A percentile compares a stretch with the other conserved stretches of the same genome.
Conservation (phyloP, 2,113 vertebrate genomes). For the Periophthalmus modestus region DNA sequence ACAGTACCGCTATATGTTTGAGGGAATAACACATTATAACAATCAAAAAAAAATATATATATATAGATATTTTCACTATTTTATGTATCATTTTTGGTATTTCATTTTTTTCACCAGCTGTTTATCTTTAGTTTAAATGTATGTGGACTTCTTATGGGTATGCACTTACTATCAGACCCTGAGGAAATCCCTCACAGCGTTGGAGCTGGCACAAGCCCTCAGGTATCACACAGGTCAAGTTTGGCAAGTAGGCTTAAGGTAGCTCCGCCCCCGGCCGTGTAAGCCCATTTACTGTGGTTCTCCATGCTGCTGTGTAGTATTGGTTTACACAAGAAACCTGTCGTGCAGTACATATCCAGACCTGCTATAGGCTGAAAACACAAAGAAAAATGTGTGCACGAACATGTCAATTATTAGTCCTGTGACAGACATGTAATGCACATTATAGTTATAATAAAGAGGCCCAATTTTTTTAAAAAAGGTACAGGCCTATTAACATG, state of each 20-base stretch:
- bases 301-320: background rate
- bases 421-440: background rate
- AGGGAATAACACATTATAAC: too few species aligned
- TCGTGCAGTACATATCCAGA: background rate
- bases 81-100: too few species aligned
- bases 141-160: too few species aligned
- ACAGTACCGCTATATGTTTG: too few species aligned
- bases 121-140: too few species aligned
- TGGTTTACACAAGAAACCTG: background rate
- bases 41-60: too few species aligned
- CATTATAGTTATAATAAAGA: too few species aligned
- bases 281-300: conserved; percentile 38
- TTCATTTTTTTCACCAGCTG: too few species aligned
- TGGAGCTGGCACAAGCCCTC: conserved; percentile 28
- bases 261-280: conserved; percentile 9
- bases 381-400: background rate
- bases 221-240: conserved; percentile 16
- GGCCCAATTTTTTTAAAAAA: too few species aligned
- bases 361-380: background rate
- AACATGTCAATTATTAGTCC: background rate
- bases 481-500: too few species aligned
- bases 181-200: conserved; percentile 19
- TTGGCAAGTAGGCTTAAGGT: conserved; percentile 1
- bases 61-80: too few species aligned
- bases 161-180: background rate